Evolutionary conservation across 2,797 vertebrate species (phyloP), one percentile per base, ranked within the genome.

Genomic region (Melanotaenia trifasciata): DNA sequence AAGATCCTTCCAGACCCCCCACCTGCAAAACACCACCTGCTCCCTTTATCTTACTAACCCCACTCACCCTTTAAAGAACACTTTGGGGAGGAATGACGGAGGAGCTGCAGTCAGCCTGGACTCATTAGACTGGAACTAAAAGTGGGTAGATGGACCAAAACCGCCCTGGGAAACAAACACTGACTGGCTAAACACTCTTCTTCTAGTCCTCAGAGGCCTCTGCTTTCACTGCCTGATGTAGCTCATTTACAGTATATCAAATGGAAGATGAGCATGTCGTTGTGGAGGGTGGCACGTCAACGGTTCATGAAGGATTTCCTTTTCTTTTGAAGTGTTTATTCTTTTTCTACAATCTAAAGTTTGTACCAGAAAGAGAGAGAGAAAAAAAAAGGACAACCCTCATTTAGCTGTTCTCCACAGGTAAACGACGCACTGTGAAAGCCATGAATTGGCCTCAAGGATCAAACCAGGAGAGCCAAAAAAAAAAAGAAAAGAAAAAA

Each of bases 301-400:
- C 47, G 61, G 79, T 88, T 88, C 86, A 92, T 93, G 92, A 95
- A 94, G 94, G 92, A 93, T 87, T 91, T 86, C 60, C 18, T 40
- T 64, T 61, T 61, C 36, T 12, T 36, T 24, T 60, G 67, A 40
- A 38, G 36, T 35, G 22, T 68, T 12, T 11, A 11, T 28, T 51
- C 18, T 9, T 35, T 66, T 40, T 35, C 61, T 33, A 60, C 78
- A 84, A 76, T 79, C 70, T 71, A 64, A 61, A 61, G 11, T 79
- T 71, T 66, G 22, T 40, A 60, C 56, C 70, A 60, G 79, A 74
- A 47, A 22, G 72, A 76, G 67, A 32, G 76, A 43, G 5, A 43
- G 9, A 12, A 43, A 16, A 16, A 40, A 43, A 5, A 43, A 43
- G 9, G 9, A 4, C 43, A 24, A 56, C 1, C 40, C 51, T 63